Percentiles rank a stretch among this genome's conserved stretches.
These are phyloP conservation scores for Cottoperca gobio DNA, from an alignment of 2,797 vertebrate genomes.

Conservation along the genomic window DNA sequence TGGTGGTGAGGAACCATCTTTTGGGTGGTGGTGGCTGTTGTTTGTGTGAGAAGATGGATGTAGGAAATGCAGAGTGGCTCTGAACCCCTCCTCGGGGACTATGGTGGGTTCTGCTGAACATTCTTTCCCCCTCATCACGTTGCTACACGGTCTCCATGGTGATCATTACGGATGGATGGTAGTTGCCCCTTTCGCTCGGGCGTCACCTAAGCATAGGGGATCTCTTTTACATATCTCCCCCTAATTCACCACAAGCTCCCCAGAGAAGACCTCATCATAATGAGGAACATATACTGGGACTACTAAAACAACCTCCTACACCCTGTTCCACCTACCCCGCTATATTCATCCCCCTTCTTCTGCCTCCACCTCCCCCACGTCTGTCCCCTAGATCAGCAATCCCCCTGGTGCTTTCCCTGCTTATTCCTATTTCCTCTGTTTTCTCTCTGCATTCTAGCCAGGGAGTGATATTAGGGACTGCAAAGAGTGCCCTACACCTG, in stretches of 20 bases:
- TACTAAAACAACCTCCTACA: slow-evolving; percentile 35
- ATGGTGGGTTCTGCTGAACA: slow-evolving; percentile 62
- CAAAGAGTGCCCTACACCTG: slow-evolving; percentile 56
- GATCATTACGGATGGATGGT: slow-evolving; percentile 59
- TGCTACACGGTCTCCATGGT: slow-evolving; percentile 55
- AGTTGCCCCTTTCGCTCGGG: slow-evolving; percentile 14
- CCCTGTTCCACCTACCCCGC: slow-evolving; percentile 14
- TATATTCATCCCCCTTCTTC: slow-evolving; percentile 29
- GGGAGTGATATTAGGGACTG: slow-evolving; percentile 50
- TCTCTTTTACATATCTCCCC: slow-evolving; percentile 44
- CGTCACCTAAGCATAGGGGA: slow-evolving; percentile 48
- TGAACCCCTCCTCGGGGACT: slow-evolving; percentile 75
- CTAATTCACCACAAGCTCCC: slow-evolving; percentile 29
- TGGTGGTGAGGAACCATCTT: neutral
- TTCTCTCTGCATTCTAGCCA: slow-evolving; percentile 48
- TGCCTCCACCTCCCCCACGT: slow-evolving; percentile 45
- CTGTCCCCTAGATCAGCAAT: slow-evolving; percentile 40
- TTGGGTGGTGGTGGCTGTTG: neutral
- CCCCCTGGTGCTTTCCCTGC: slow-evolving; percentile 31
- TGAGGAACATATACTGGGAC: slow-evolving; percentile 50
- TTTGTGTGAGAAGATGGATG: slow-evolving; percentile 43
- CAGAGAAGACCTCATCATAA: slow-evolving; percentile 44
- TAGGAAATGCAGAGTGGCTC: slow-evolving; percentile 81
- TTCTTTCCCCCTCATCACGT: slow-evolving; percentile 17
- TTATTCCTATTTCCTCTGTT: slow-evolving; percentile 47